A percentile compares a stretch with the other conserved stretches of the same genome.
Evolutionary conservation across 2,113 vertebrate species (phyloP).

Genomic region (Suricata suricatta): DNA sequence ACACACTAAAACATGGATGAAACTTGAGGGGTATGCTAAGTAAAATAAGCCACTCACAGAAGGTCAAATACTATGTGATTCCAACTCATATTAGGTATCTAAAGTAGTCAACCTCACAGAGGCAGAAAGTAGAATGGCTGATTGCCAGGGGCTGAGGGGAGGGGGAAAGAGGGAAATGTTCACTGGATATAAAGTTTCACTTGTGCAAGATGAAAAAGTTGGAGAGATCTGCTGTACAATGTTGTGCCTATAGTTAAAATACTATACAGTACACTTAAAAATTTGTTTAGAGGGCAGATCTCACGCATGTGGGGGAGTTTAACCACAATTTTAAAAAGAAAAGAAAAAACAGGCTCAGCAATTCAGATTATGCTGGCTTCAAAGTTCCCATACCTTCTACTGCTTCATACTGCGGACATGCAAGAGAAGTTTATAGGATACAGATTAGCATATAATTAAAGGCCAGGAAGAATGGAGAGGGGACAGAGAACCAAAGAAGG

Average conservation of each 20-base stretch:
- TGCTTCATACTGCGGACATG: neutral
- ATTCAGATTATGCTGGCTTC: conserved; percentile 6
- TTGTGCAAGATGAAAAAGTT: neutral
- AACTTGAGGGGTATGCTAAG: neutral
- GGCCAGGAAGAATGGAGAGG: neutral
- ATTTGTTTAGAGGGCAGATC: neutral
- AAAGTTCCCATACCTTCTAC: neutral
- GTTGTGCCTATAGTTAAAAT: neutral
- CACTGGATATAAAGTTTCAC: neutral
- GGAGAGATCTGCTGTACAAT: neutral
- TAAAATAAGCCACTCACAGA: neutral
- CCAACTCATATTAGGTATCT: neutral
- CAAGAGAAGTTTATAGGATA: neutral
- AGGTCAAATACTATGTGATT: neutral
- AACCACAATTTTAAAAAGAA: neutral
- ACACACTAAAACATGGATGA: neutral
- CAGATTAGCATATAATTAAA: neutral
- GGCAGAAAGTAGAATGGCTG: neutral
- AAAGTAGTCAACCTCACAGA: neutral
- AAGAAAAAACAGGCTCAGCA: neutral
- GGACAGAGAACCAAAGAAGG: neutral
- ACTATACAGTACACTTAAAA: neutral
- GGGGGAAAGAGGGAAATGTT: neutral
- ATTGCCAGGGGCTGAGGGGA: neutral
- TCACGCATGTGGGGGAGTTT: neutral